Evolutionary conservation across 1,140 invertebrate genomes (phyloP), one percentile per base, ranked within the genome.

Genomic region (Drosophila leontia): DNA sequence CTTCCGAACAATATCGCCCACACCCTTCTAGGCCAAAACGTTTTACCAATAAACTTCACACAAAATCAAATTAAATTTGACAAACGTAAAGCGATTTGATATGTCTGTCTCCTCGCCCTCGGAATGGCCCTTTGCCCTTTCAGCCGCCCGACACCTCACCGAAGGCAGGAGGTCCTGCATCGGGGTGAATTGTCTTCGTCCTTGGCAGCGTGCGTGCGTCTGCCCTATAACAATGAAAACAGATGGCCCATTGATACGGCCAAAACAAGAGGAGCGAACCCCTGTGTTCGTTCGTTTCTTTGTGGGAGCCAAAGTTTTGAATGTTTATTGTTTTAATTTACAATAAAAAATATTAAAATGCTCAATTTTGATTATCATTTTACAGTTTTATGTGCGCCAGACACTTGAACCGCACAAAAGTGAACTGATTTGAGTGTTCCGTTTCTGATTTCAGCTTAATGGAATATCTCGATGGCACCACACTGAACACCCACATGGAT

Each of bases 11-110:
- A 34, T 34, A 34, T 19, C 26, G 4, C 34, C 45, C 39, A 39
- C n/a, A 41, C 19, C 53, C 53, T 15, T 62, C 45, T 47, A 58
- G 53, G 68, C 68, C 77, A 78, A 91, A 90, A 90, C 85, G 85
- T 90, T 91, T 90, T 86, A 68, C 86, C 85, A 85, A 90, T 90
- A 90, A 90, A 85, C 85, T 91, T 90, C 86, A 90, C 85, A 90
- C 85, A 90, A 90, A 90, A 90, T 90, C 85, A 90, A 90, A 90
- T 90, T 90, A 91, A 91, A 85, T 90, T 90, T 90, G 82, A 91
- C 85, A 90, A 90, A 90, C 78, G 82, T 90, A 85, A 91, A 90
- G 72, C 82, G 78, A 85, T 80, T 90, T 88, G 85, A 88, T 88
- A 88, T 81, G 84, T 83, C 86, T 72, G 67, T 70, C 67, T 72